Evolutionary conservation across 2,888 invertebrate genomes (phyloP), one percentile per base, ranked within the genome.

Genomic region (Ceraclea dissimilis): DNA sequence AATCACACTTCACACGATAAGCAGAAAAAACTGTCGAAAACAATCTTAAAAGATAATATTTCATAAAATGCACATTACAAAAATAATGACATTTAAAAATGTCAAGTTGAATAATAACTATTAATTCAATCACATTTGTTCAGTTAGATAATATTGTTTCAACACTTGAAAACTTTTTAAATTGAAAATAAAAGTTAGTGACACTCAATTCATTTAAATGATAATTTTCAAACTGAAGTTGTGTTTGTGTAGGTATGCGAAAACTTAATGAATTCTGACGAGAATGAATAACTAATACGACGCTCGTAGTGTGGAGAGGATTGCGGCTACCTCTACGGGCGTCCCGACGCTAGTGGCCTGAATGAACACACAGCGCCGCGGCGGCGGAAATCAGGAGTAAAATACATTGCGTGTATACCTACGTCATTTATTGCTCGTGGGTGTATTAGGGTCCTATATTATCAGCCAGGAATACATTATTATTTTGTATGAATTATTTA

Each of bases 291-390:
- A 39, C 39, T 39, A 8, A 39, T 39, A 39, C 39, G 13, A 16
- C 5, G 16, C 13, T 13, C 13, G 13, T 8, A 26, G 49, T 31
- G 31, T 16, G 5, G 2, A 5, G 39, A 13, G 16, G 39, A 39
- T 11, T 39, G 48, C 60, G 60, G 56, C 58, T 50, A 49, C 51
- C 58, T 44, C 53, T 44, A 51, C 60, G 60, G 56, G 49, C 58
- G 57, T 50, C 54, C 56, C 53, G 60, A 54, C 51, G 56, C 58
- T 60, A 56, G 60, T 60, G 60, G 54, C 54, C 50, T 49, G 48
- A 48, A 52, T 50, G 51, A 50, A 52, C 56, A 46, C 43, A 33
- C 52, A 52, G 60, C 58, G 57, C 57, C 55, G 50, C 51, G 53
- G 13, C 39, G 39, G 57, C 52, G 50, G 44, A 22, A 19, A 49